Base-by-base conservation (phyloP, 2,888 invertebrate species). In the Patella caerulea region DNA sequence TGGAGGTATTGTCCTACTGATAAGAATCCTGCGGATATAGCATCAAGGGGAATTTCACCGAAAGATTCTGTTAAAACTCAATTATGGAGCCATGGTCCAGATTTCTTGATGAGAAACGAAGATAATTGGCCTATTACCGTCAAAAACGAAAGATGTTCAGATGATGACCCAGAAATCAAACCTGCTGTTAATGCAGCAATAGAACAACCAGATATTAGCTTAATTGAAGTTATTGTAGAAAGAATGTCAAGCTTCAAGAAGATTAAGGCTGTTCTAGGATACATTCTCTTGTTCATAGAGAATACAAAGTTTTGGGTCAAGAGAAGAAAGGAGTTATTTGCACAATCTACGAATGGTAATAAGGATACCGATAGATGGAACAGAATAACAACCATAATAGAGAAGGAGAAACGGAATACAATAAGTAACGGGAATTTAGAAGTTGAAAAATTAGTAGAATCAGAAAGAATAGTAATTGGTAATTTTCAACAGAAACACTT, bases 11-110 rank as follows among this genome's bases (percentile, higher is more conserved):
- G 72, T 14, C 69, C n/a, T 24, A 72, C 72, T 12, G 34, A 29
- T 55, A 3, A n/a, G 3, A 72, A 72, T 59, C 72, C 59, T 15
- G 72, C 76, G 15, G 76, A 59, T 71, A 19, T n/a, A 55, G 76
- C 55, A n/a, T 76, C 55, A 71, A 45, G 59, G 19, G 59, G 59
- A 15, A 59, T 59, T 59, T 59, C 59, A 14, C 4, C 17, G 24
- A 54, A 72, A 5, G 72, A 52, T 54, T 17, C 19, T 15, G 72
- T 14, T 4, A 52, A 72, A 53, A 72, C 52, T 17, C 14, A 52
- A 24, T 12, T 54, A 54, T 72, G 72, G 72, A 54, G 24, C 14
- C 12, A 72, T 53, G 72, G 72, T 54, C 72, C 72, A 24, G 17
- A 9, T 54, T 72, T 72, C 52, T 54, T 72, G n/a, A 52, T 34